Base-by-base conservation (phyloP, 1,140 invertebrate species). In the Leucophenga varia region DNA sequence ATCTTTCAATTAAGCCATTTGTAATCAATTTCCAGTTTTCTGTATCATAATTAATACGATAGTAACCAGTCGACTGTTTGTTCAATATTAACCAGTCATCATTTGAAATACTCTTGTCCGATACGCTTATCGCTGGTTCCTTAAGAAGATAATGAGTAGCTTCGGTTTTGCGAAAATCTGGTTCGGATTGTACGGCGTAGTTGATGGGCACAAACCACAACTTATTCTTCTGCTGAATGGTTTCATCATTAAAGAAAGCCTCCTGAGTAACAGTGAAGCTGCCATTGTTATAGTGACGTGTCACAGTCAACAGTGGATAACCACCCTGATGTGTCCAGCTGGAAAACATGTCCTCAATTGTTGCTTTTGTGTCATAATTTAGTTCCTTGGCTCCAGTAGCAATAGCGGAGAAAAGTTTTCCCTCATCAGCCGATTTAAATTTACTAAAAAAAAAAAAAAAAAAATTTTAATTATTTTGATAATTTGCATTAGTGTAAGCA, bases 261-360 rank as follows among this genome's bases (percentile, higher is more conserved):
- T 77, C 59, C 57, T 84, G 82, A 7, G 51, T 59, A 9, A 82
- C 35, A 12, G 30, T 59, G 38, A 75, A 57, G 3, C 35, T 59
- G 2, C 73, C 74, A 12, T 59, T 49, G 0, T 69, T 42, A 22
- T 80, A 78, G 53, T 80, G 59, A 49, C 78, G 76, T 3, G 37
- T 67, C 3, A 87, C 79, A 2, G 67, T 84, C 14, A 89, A 60
- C 1, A 87, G 57, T 0, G 87, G 87, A 64, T 82, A 86, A 28
- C 81, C 79, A 41, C 79, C 83, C 67, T 88, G 84, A 12, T 82
- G 63, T 2, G 82, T 82, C 87, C 87, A 90, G 2, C 85, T 83
- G 39, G 83, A 76, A 79, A 86, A 80, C 49, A 85, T 77, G 1
- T 77, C 45, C 12, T 52, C 47, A 6, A 79, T 43, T 3, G 45